phyloP scores from a whole-genome alignment of 2,888 invertebrate genomes.

The Tenodera sinensis region DNA sequence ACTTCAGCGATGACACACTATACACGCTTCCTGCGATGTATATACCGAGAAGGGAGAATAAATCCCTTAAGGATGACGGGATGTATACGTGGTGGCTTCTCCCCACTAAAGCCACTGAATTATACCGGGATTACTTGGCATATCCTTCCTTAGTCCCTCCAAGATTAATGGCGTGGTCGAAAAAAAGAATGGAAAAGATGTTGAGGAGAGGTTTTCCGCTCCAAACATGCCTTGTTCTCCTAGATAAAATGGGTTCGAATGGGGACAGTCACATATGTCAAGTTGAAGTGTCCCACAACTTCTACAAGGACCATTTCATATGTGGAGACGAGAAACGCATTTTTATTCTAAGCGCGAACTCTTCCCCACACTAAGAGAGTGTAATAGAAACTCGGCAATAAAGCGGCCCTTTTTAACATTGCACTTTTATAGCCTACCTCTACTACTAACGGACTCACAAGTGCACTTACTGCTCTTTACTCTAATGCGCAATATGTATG shows the following conservation, averaged over 20 bases:
- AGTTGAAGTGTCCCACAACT: background rate
- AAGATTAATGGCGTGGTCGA: conserved; percentile 4
- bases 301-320: background rate
- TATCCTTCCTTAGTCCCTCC: background rate
- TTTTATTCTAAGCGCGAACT: background rate
- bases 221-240: background rate
- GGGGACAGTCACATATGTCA: background rate
- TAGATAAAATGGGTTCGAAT: background rate
- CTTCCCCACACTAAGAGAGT: background rate
- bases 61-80: conserved; percentile 7
- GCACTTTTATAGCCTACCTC: too few relatives aligned
- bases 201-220: background rate
- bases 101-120: conserved; percentile 10
- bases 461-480: too few relatives aligned
- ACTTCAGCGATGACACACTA: background rate
- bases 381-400: background rate
- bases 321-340: background rate
- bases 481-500: too few relatives aligned
- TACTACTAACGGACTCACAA: too few relatives aligned
- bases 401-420: background rate
- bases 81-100: background rate
- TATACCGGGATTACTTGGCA: background rate
- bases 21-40: background rate
- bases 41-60: conserved; percentile 2
- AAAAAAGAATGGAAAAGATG: background rate